These are phyloP conservation scores for Sebastes oblongus DNA, from an alignment of 2,797 vertebrate species.

Conservation along the genomic window DNA sequence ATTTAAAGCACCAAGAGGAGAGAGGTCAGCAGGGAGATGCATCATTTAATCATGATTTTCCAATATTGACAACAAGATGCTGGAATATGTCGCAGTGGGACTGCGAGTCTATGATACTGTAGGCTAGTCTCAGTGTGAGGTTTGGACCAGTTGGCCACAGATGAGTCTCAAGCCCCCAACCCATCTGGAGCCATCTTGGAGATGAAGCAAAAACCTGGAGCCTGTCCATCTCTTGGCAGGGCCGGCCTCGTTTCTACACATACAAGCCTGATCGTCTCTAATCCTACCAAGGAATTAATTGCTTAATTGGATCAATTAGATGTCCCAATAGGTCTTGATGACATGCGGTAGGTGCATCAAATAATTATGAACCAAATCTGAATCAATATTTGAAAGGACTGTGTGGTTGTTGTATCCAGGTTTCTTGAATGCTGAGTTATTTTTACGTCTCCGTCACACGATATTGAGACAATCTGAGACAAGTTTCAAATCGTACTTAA, in stretches of 20 bases:
- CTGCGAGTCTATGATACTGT: conserved; percentile 48
- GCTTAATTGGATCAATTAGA: conserved; percentile 80
- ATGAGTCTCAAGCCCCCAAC: conserved; percentile 72
- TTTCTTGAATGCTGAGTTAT: conserved; percentile 20
- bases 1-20: neutral
- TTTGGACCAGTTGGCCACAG: conserved; percentile 71
- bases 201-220: conserved; percentile 74
- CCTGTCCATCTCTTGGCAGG: conserved; percentile 76
- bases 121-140: conserved; percentile 62
- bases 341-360: conserved; percentile 55
- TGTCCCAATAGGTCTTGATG: conserved; percentile 67
- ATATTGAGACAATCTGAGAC: conserved; percentile 20
- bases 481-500: conserved; percentile 56
- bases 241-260: conserved; percentile 43
- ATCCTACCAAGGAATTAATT: conserved; percentile 78
- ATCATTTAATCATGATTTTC: conserved; percentile 33
- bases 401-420: conserved; percentile 6
- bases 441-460: conserved; percentile 28
- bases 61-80: conserved; percentile 26
- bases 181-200: conserved; percentile 78
- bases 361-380: conserved; percentile 27
- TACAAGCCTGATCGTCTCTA: conserved; percentile 65
- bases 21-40: conserved; percentile 26
- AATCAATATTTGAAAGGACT: conserved; percentile 10
- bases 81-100: conserved; percentile 16